A percentile compares a stretch with the other conserved stretches of the same genome.
Evolutionary conservation across 2,888 invertebrate genomes (phyloP).

Genomic region (Hybos culiciformis): DNA sequence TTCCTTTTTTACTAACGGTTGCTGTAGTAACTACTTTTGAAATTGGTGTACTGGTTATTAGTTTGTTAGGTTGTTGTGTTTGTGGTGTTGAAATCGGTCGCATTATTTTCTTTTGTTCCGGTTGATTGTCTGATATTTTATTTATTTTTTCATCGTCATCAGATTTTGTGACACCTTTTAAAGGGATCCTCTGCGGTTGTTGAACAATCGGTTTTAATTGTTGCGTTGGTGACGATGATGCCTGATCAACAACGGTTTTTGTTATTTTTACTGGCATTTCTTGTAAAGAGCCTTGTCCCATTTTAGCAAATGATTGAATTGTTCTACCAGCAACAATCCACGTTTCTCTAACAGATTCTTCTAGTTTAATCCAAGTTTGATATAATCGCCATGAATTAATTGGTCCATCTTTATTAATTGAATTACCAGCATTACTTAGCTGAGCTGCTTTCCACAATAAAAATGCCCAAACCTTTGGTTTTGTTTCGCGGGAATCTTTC

Average conservation of each 20-base stretch:
- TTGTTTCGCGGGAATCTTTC: slow-evolving; percentile 44
- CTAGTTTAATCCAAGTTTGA: slow-evolving; percentile 72
- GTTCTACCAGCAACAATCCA: slow-evolving; percentile 71
- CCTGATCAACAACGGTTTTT: slow-evolving; percentile 33
- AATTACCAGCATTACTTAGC: slow-evolving; percentile 29
- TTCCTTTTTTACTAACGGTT: slow-evolving; percentile 27
- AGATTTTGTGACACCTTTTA: neutral
- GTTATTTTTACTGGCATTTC: slow-evolving; percentile 37
- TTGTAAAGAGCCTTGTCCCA: slow-evolving; percentile 33
- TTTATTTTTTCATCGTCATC: too few species aligned
- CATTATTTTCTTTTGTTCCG: slow-evolving; percentile 4
- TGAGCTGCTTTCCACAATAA: slow-evolving; percentile 62
- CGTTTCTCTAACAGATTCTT: slow-evolving; percentile 54
- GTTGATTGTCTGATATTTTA: slow-evolving; percentile 1
- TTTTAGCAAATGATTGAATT: slow-evolving; percentile 58
- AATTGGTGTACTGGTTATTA: slow-evolving; percentile 11
- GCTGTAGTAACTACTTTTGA: slow-evolving; percentile 7
- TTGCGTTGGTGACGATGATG: too few species aligned
- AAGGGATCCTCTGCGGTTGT: neutral
- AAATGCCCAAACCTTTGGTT: slow-evolving; percentile 77
- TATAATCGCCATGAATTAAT: slow-evolving; percentile 65
- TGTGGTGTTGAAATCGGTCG: neutral
- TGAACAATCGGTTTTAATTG: too few species aligned
- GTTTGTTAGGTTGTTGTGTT: neutral
- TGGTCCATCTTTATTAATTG: slow-evolving; percentile 37